Evolutionary conservation across 2,113 vertebrate species (phyloP).

Genomic region (Leptosomus discolor): DNA sequence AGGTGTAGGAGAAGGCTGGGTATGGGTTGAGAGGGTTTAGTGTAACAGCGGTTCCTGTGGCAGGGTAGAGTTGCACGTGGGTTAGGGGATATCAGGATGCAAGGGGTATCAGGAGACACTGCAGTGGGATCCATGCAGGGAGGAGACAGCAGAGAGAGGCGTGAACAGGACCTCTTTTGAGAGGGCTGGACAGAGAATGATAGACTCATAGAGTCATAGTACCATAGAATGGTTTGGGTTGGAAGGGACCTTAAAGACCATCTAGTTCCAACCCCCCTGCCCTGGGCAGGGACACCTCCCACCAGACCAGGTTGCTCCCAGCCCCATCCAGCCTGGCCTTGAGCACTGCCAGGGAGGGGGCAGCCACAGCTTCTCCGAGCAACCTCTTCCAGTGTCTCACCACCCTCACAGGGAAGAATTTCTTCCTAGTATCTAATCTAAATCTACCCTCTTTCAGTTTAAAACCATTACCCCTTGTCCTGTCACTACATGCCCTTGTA

Average conservation of each 20-base stretch:
- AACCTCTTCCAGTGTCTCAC: not conserved
- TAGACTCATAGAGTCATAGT: too few relatives aligned
- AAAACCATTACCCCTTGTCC: not conserved
- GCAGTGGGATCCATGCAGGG: not conserved
- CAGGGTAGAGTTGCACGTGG: not conserved
- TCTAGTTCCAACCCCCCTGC: too few relatives aligned
- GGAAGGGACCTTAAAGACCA: not conserved
- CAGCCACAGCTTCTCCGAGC: not conserved
- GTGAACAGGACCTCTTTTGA: not conserved
- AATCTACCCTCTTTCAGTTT: not conserved
- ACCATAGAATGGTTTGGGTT: not conserved
- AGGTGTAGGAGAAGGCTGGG: not conserved
- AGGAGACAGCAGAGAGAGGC: not conserved
- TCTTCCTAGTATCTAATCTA: not conserved
- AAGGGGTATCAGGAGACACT: not conserved
- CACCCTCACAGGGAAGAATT: not conserved
- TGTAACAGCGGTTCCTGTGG: rapidly evolving
- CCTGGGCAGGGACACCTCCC: not conserved
- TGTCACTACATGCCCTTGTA: not conserved
- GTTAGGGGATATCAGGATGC: not conserved
- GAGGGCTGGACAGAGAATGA: not conserved
- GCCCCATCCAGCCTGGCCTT: not conserved
- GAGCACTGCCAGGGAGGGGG: not conserved
- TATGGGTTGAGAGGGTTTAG: not conserved
- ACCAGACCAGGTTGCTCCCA: too few relatives aligned